These are phyloP conservation scores for Zalophus californianus DNA, from an alignment of 2,797 vertebrate species.

Conservation along the genomic window DNA sequence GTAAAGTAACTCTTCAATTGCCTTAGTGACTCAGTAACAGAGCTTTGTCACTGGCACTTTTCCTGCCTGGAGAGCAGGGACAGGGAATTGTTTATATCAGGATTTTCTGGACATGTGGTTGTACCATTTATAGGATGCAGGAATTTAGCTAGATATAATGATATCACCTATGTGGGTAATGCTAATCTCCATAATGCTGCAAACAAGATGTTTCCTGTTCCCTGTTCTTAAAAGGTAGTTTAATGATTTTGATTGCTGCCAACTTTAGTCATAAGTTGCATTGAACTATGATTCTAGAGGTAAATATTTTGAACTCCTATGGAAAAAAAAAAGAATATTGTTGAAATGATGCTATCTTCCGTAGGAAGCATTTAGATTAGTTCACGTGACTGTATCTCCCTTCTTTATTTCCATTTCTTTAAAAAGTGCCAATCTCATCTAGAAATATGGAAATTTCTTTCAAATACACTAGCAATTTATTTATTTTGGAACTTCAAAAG, in stretches of 20 bases:
- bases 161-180: background rate
- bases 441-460: conserved; percentile 46
- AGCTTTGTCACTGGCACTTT: background rate
- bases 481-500: conserved; percentile 51
- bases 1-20: background rate
- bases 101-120: background rate
- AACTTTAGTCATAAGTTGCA: background rate
- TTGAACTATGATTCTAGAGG: background rate
- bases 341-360: background rate
- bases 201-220: background rate
- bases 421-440: background rate
- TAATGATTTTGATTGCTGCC: background rate
- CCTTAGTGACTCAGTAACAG: background rate
- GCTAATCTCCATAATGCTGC: background rate
- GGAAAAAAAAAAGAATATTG: background rate
- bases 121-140: background rate
- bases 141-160: background rate
- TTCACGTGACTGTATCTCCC: background rate
- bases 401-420: conserved; percentile 7
- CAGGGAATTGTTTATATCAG: background rate
- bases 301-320: conserved; percentile 31
- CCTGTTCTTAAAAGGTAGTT: background rate
- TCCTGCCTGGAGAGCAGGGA: background rate
- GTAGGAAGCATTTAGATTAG: background rate
- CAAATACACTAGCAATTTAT: background rate